Evolutionary conservation across 2,888 invertebrate species (phyloP).

Genomic region (Palloptera scutellata): DNA sequence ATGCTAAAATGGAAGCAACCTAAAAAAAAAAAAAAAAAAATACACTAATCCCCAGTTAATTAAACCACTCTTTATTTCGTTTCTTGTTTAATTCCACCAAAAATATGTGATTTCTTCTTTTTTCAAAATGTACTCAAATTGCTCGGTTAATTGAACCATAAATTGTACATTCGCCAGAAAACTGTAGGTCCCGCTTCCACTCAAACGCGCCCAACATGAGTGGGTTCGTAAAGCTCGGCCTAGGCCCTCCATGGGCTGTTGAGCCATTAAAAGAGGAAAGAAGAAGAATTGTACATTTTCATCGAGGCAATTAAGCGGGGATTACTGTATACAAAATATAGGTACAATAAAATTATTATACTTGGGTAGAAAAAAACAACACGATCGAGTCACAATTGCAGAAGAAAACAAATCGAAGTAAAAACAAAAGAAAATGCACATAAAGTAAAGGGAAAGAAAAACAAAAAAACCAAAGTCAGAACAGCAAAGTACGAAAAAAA

Average conservation of each 20-base stretch:
- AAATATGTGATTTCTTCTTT: too few relatives aligned
- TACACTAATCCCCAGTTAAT: not conserved
- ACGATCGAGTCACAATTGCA: slow-evolving; percentile 20
- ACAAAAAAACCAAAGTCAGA: not conserved
- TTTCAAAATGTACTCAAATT: too few relatives aligned
- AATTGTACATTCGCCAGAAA: too few relatives aligned
- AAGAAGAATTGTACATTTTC: too few relatives aligned
- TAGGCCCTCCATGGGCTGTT: too few relatives aligned
- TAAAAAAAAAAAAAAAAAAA: not conserved
- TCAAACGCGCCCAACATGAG: not conserved
- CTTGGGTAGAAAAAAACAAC: not conserved
- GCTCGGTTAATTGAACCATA: too few relatives aligned
- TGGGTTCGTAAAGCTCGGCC: too few relatives aligned
- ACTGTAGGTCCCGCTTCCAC: not conserved
- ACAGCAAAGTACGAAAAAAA: not conserved
- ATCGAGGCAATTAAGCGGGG: too few relatives aligned
- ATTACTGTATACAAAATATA: slow-evolving; percentile 24
- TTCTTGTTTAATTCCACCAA: too few relatives aligned
- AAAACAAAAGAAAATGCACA: not conserved
- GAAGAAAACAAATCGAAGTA: slow-evolving; percentile 7
- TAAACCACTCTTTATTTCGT: too few relatives aligned
- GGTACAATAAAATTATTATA: too few relatives aligned
- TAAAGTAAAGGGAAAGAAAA: not conserved
- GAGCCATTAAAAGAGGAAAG: too few relatives aligned
- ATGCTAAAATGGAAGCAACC: not conserved